A percentile compares a stretch with the other conserved stretches of the same genome.
Evolutionary conservation across 2,113 vertebrate genomes (phyloP).

Genomic region (Macquaria ambigua): DNA sequence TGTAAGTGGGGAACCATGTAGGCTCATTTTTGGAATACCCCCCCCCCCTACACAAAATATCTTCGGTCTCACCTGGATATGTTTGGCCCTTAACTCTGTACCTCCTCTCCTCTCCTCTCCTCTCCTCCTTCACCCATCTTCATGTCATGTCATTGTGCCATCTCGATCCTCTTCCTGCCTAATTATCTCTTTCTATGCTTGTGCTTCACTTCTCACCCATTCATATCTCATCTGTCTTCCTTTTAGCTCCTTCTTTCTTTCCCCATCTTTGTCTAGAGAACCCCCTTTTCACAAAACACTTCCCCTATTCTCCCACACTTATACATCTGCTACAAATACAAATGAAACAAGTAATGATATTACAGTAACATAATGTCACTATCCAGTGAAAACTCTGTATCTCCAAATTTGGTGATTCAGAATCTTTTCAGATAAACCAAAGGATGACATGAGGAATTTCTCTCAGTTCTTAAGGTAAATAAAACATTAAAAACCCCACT

Average conservation of each 20-base stretch:
- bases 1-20: constrained; percentile 7
- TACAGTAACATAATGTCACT: background rate
- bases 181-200: constrained; percentile 7
- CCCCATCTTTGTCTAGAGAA: background rate
- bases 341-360: background rate
- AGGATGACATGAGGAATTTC: background rate
- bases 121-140: background rate
- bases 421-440: background rate
- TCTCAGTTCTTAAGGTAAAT: background rate
- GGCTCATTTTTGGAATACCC: background rate
- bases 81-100: too few species aligned
- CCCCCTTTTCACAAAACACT: background rate
- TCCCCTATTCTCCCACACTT: background rate
- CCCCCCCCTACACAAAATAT: background rate
- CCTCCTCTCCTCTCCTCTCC: background rate
- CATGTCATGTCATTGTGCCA: background rate
- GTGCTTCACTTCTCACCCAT: constrained; percentile 6
- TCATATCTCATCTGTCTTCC: constrained; percentile 2
- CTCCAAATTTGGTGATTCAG: background rate
- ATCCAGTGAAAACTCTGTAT: background rate
- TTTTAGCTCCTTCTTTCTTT: background rate
- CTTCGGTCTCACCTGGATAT: background rate
- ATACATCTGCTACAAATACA: background rate
- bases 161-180: constrained; percentile 2
- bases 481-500: background rate